Evolutionary conservation across 2,113 vertebrate species (phyloP).

Genomic region (Oreochromis tanganicae): DNA sequence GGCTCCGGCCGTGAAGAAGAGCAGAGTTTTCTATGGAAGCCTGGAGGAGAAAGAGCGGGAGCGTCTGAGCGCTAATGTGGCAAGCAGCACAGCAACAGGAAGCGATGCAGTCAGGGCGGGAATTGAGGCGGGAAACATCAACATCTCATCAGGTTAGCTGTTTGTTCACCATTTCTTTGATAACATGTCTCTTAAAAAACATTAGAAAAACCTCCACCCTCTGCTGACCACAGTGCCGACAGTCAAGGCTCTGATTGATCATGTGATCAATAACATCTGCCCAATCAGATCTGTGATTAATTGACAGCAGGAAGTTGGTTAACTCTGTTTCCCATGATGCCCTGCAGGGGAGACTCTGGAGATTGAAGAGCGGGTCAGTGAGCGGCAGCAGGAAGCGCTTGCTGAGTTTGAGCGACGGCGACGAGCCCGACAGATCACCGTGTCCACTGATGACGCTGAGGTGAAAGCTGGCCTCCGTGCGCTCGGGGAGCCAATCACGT

Average conservation of each 20-base stretch:
- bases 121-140: conserved; percentile 91
- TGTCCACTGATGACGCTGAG: conserved; percentile 92
- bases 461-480: conserved; percentile 92
- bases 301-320: background rate
- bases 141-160: conserved; percentile 83
- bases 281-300: background rate
- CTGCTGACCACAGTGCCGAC: background rate
- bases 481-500: conserved; percentile 88
- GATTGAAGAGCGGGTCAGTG: conserved; percentile 89
- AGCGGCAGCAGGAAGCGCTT: conserved; percentile 88
- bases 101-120: conserved; percentile 85
- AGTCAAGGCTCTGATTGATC: background rate
- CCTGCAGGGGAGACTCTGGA: conserved; percentile 87
- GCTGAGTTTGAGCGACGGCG: conserved; percentile 93
- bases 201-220: background rate
- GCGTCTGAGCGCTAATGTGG: conserved; percentile 74
- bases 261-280: background rate
- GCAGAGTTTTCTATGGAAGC: conserved; percentile 91
- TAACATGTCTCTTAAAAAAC: background rate
- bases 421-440: conserved; percentile 90
- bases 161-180: background rate
- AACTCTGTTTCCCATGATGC: background rate
- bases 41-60: conserved; percentile 92
- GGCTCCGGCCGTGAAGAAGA: conserved; percentile 73
- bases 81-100: fast-evolving